These are phyloP conservation scores for Eptatretus burgeri DNA, from an alignment of 2,113 vertebrate species.

Conservation along the genomic window DNA sequence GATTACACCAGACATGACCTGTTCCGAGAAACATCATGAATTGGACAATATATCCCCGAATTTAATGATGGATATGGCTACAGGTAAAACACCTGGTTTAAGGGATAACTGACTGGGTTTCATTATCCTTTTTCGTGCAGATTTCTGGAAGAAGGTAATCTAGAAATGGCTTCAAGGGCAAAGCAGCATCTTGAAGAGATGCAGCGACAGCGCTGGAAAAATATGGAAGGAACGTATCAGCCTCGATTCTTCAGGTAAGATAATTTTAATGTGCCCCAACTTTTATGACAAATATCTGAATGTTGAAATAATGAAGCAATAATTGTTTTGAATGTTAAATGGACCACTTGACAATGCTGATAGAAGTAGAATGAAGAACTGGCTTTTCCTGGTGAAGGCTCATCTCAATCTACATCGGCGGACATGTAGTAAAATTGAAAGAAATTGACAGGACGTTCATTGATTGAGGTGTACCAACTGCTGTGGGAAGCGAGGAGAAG, in stretches of 20 bases:
- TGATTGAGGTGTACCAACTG: too few relatives aligned
- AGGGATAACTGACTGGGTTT: background rate
- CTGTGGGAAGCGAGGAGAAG: too few relatives aligned
- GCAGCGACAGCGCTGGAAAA: conserved; percentile 46
- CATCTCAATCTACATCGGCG: too few relatives aligned
- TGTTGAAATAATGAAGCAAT: too few relatives aligned
- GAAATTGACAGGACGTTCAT: too few relatives aligned
- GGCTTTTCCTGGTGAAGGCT: too few relatives aligned
- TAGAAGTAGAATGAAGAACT: too few relatives aligned
- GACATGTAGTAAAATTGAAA: too few relatives aligned
- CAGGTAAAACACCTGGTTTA: background rate
- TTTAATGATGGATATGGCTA: background rate
- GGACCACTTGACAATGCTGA: too few relatives aligned
- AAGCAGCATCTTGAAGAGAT: conserved; percentile 86
- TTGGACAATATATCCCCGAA: background rate
- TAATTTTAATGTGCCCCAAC: background rate
- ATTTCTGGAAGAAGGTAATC: conserved; percentile 60
- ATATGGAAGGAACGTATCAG: conserved; percentile 59
- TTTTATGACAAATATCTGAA: too few relatives aligned
- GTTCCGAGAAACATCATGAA: background rate
- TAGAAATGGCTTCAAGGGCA: conserved; percentile 51
- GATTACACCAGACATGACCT: background rate
- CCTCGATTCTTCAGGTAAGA: conserved; percentile 89
- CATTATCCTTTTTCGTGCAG: conserved; percentile 16
- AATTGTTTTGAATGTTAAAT: too few relatives aligned